A percentile compares a stretch with the other conserved stretches of the same genome.
Evolutionary conservation across 2,797 vertebrate genomes (phyloP).

Genomic region (Otolemur crassicaudatus): DNA sequence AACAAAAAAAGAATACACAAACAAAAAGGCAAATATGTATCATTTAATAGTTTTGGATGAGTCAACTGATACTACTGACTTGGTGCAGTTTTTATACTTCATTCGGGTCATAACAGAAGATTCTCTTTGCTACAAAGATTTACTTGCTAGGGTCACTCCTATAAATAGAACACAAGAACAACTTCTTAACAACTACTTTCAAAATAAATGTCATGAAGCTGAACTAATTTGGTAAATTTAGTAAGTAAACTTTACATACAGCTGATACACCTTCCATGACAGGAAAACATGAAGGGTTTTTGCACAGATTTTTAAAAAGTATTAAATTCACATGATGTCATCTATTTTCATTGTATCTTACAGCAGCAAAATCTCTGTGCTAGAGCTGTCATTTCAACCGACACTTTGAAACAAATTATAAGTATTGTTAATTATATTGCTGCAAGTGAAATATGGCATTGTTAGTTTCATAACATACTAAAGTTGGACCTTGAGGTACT

Average conservation of each 20-base stretch:
- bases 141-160: neutral
- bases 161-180: neutral
- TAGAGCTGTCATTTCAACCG: neutral
- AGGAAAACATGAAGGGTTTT: neutral
- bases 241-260: neutral
- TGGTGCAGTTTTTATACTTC: neutral
- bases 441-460: neutral
- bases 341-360: neutral
- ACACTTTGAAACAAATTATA: neutral
- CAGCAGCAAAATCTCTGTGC: neutral
- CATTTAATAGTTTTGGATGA: neutral
- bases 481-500: neutral
- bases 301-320: neutral
- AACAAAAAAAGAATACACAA: too few species aligned
- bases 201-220: neutral
- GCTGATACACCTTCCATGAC: neutral
- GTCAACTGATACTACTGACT: neutral
- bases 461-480: too few species aligned
- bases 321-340: neutral
- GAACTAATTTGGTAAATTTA: neutral
- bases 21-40: neutral
- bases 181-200: neutral
- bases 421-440: neutral
- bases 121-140: too few species aligned
- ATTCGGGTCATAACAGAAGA: too few species aligned